Conservation (phyloP, 2,888 invertebrate genomes). For the Macrophya annulata region DNA sequence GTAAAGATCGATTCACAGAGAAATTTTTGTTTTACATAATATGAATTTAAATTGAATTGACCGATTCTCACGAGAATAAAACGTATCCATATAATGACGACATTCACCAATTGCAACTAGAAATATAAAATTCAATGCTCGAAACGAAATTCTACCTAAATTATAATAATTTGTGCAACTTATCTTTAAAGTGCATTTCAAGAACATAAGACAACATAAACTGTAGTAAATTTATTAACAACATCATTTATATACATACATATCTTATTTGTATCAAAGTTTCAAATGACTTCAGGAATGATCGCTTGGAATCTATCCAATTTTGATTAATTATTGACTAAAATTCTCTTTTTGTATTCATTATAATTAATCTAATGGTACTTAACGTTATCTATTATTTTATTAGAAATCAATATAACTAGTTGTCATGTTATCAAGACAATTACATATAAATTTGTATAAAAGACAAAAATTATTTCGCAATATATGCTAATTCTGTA, state of each 20-base stretch:
- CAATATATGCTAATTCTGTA: background rate
- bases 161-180: background rate
- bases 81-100: background rate
- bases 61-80: background rate
- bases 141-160: background rate
- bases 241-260: constrained; percentile 2
- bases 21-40: too few species aligned
- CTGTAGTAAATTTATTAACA: background rate
- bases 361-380: background rate
- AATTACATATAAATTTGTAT: background rate
- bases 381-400: background rate
- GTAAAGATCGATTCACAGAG: background rate
- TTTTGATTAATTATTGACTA: background rate
- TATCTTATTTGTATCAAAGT: constrained; percentile 1
- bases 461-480: background rate
- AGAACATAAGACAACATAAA: background rate
- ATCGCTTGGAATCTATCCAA: constrained; percentile 2
- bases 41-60: background rate
- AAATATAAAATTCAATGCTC: background rate
- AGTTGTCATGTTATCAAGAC: background rate
- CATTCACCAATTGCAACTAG: background rate
- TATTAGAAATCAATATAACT: background rate
- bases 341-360: background rate
- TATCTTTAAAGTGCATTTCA: too few species aligned
- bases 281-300: background rate